Evolutionary conservation across 2,797 vertebrate genomes (phyloP), one percentile per base, ranked within the genome.

Genomic region (Artibeus lituratus): DNA sequence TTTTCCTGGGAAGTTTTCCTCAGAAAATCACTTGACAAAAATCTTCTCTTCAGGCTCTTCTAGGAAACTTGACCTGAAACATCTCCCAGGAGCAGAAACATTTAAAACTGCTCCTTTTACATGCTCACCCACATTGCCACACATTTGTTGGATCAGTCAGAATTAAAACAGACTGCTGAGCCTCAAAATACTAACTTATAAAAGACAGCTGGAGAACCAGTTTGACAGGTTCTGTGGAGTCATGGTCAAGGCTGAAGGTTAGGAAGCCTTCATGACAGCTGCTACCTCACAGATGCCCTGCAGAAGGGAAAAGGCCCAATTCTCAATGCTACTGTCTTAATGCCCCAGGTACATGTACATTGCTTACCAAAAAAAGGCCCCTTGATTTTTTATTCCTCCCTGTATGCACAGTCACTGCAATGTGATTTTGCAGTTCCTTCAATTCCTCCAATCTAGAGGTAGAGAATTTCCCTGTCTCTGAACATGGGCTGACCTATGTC

Each of bases 51-150:
- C 39, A 88, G 72, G 10, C 12, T 91, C 51, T 86, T 78, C 29
- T 78, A 88, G 81, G 42, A 93, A 97, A 78, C 47, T 42, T 94
- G 77, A 92, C 72, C 47, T 82, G 73, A 91, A 90, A 84, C 3
- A 51, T 85, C 22, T 87, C 59, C 11, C 42, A 15, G n/a, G 10
- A 91, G 37, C 65, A 57, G 55, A 76, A 82, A 29, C 29, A 69
- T 73, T 42, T 80, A 59, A 44, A 19, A 44, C 16, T 91, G 29
- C 6, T 94, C 44, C 67, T 80, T 55, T 83, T 42, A 32, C 35
- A 35, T 55, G 42, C 11, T 65, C 69, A 59, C 2, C 10, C 70
- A 72, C 19, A 51, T 21, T 86, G 35, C 29, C 42, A 74, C n/a
- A 69, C 16, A 77, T 90, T 70, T 94, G 49, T 88, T 90, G 77